A percentile compares a stretch with the other conserved stretches of the same genome.
phyloP scores from a whole-genome alignment of 2,797 vertebrate genomes.

The Peromyscus aztecus region DNA sequence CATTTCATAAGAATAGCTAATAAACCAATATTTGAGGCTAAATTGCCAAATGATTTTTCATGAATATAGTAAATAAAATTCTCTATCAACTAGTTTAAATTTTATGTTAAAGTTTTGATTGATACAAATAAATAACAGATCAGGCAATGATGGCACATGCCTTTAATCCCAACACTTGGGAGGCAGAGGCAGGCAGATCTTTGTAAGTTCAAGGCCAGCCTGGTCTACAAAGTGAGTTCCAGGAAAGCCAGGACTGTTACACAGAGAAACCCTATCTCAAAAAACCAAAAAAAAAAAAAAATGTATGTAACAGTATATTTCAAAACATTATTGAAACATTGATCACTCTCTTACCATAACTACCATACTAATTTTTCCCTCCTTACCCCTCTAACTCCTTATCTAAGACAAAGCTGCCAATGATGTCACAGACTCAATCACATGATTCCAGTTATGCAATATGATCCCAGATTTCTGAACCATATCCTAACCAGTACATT shows the following conservation, averaged over 20 bases:
- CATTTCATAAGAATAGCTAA: conserved; percentile 10
- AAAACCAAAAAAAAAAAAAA: neutral
- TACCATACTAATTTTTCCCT: conserved; percentile 29
- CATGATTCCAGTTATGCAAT: neutral
- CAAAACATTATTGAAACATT: neutral
- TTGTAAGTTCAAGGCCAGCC: too few species aligned
- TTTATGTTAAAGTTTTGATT: conserved; percentile 37
- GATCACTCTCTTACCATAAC: neutral
- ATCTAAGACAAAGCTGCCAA: neutral
- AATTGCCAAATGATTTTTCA: conserved; percentile 53
- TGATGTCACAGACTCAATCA: neutral
- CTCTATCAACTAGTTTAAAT: neutral
- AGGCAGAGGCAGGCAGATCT: too few species aligned
- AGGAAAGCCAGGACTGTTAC: too few species aligned
- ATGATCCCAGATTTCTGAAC: conserved; percentile 5
- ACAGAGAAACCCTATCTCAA: too few species aligned
- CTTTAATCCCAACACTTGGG: too few species aligned
- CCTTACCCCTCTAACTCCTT: neutral
- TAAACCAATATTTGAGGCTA: conserved; percentile 38
- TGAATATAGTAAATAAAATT: conserved; percentile 40
- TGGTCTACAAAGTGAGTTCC: too few species aligned
- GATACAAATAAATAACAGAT: neutral
- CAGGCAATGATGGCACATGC: too few species aligned
- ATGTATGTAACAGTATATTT: neutral
- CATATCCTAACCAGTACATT: neutral